A percentile compares a stretch with the other conserved stretches of the same genome.
Evolutionary conservation across 2,888 invertebrate genomes (phyloP).

Genomic region (Nasonovia ribisnigri): DNA sequence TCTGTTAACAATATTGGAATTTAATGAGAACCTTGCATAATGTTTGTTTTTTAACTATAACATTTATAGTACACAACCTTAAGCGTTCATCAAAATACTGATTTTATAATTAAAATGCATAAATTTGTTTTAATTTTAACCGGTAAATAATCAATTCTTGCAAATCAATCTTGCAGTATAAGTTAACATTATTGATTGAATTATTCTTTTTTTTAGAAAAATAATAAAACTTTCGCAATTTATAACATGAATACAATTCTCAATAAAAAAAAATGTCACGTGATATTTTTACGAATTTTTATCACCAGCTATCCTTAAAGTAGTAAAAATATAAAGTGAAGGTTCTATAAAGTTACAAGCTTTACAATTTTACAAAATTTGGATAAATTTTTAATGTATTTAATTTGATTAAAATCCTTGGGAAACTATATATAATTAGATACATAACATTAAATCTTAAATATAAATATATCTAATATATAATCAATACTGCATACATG

Average conservation of each 20-base stretch:
- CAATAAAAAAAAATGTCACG: background rate
- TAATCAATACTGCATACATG: too few relatives aligned
- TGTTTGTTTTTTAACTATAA: background rate
- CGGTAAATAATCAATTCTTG: background rate
- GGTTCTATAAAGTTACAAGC: background rate
- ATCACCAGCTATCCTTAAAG: background rate
- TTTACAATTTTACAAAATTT: background rate
- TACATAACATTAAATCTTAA: background rate
- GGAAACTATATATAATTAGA: background rate
- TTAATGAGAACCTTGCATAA: background rate
- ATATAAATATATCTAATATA: background rate
- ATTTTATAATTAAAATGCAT: background rate
- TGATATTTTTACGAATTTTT: background rate
- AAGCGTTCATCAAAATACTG: background rate
- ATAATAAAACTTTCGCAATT: background rate
- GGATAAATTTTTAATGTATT: background rate
- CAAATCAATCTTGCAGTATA: background rate
- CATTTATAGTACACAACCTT: background rate
- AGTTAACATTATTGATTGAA: slow-evolving; percentile 1
- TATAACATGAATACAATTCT: background rate
- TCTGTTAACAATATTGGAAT: background rate
- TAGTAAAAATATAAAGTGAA: background rate
- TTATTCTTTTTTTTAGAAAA: background rate
- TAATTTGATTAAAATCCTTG: background rate
- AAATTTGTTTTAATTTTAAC: background rate